phyloP scores from a whole-genome alignment of 2,797 vertebrate species.

The Darevskia mixta region DNA sequence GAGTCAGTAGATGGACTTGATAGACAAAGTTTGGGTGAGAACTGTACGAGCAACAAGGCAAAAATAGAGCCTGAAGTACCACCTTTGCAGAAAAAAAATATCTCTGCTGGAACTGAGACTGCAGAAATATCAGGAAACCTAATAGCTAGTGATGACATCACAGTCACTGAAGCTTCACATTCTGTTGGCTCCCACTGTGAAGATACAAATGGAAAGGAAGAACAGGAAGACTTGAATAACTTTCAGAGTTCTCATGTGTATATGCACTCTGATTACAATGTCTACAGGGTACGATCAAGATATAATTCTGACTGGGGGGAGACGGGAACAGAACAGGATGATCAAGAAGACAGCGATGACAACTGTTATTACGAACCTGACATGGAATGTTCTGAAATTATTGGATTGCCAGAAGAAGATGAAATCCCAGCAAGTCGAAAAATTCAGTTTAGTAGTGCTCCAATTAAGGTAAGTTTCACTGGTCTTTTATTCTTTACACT shows the following conservation, averaged over 20 bases:
- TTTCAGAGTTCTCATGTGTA: slow-evolving; percentile 83
- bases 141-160: slow-evolving; percentile 62
- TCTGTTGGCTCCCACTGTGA: slow-evolving; percentile 68
- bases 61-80: slow-evolving; percentile 59
- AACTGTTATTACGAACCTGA: slow-evolving; percentile 90
- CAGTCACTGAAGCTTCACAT: slow-evolving; percentile 57
- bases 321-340: slow-evolving; percentile 91
- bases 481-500: background rate
- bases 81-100: slow-evolving; percentile 62
- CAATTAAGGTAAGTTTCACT: slow-evolving; percentile 89
- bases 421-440: slow-evolving; percentile 91
- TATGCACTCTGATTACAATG: slow-evolving; percentile 88
- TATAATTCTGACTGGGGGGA: slow-evolving; percentile 94
- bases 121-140: slow-evolving; percentile 53
- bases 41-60: slow-evolving; percentile 55
- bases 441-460: slow-evolving; percentile 93
- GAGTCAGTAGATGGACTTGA: slow-evolving; percentile 5
- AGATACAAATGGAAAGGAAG: slow-evolving; percentile 76
- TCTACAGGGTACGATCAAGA: slow-evolving; percentile 86
- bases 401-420: slow-evolving; percentile 90
- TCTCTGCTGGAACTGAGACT: slow-evolving; percentile 58
- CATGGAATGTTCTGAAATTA: slow-evolving; percentile 89
- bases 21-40: slow-evolving; percentile 38
- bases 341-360: slow-evolving; percentile 92
- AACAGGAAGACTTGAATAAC: slow-evolving; percentile 78